Evolutionary conservation across 2,888 invertebrate species (phyloP).

Genomic region (Eupithecia subumbrata): DNA sequence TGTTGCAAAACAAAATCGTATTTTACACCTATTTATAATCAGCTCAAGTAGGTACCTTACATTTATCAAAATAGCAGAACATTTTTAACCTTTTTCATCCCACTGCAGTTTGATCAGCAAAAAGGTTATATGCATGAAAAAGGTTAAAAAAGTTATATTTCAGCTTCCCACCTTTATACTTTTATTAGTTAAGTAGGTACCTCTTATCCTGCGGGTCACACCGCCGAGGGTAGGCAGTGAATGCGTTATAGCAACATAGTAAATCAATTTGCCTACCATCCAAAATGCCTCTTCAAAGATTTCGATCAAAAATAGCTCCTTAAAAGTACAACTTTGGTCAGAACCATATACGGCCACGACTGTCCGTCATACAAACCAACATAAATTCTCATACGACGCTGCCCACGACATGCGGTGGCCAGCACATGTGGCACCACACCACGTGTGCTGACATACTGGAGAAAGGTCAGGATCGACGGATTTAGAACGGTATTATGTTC

Average conservation of each 20-base stretch:
- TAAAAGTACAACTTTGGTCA: neutral
- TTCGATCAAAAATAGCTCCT: too few relatives aligned
- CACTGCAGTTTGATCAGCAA: neutral
- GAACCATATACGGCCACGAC: conserved; percentile 31
- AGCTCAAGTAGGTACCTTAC: too few relatives aligned
- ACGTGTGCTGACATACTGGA: conserved; percentile 47
- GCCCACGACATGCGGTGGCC: conserved; percentile 51
- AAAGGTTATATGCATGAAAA: too few relatives aligned
- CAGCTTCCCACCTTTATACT: too few relatives aligned
- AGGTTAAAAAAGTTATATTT: too few relatives aligned
- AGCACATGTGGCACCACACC: conserved; percentile 49
- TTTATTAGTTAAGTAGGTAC: too few relatives aligned
- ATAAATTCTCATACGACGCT: conserved; percentile 59
- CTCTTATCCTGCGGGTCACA: too few relatives aligned
- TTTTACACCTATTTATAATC: too few relatives aligned
- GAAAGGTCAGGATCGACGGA: conserved; percentile 43
- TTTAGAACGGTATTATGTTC: conserved; percentile 14
- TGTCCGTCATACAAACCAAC: conserved; percentile 51
- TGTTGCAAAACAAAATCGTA: too few relatives aligned
- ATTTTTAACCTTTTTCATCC: neutral
- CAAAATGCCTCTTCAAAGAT: neutral
- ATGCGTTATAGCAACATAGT: neutral
- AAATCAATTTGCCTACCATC: neutral
- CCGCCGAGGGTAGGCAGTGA: too few relatives aligned
- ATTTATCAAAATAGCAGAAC: neutral